phyloP scores from a whole-genome alignment of 2,888 invertebrate genomes.

The Hirtodrosophila histrioides region DNA sequence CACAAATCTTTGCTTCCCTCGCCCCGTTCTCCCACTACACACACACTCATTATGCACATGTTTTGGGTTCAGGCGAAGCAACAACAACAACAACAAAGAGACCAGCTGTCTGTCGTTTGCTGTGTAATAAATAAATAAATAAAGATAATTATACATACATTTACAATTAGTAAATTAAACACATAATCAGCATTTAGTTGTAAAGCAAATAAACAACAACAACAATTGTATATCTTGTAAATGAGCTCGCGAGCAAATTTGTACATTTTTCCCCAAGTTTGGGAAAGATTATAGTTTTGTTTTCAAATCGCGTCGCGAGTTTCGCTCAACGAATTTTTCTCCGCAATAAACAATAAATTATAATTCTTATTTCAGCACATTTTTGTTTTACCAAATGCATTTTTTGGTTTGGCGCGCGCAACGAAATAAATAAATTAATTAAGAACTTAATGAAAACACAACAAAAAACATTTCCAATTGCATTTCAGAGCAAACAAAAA shows the following conservation, averaged over 20 bases:
- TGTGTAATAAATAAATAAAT: conserved; percentile 26
- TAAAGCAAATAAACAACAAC: conserved; percentile 26
- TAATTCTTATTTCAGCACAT: conserved; percentile 3
- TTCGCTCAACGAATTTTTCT: conserved; percentile 32
- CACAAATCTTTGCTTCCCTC: neutral
- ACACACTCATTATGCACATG: conserved; percentile 13
- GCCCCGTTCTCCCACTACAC: neutral
- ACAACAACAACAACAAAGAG: conserved; percentile 3
- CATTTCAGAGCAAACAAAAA: conserved; percentile 57
- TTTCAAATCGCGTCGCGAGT: conserved; percentile 32
- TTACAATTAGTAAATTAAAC: conserved; percentile 67
- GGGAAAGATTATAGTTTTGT: conserved; percentile 14
- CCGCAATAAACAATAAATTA: conserved; percentile 27
- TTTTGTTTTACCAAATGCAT: conserved; percentile 12
- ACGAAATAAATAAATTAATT: conserved; percentile 37
- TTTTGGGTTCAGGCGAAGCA: conserved; percentile 13
- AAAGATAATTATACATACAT: conserved; percentile 36
- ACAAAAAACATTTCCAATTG: conserved; percentile 61
- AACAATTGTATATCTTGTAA: conserved; percentile 46
- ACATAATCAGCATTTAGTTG: conserved; percentile 69
- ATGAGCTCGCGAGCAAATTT: conserved; percentile 43
- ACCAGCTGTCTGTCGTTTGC: conserved; percentile 27
- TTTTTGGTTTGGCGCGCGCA: conserved; percentile 35
- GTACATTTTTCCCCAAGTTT: conserved; percentile 18
- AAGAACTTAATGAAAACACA: conserved; percentile 11